Evolutionary conservation across 2,888 invertebrate genomes (phyloP).

Genomic region (Buathra laborator): DNA sequence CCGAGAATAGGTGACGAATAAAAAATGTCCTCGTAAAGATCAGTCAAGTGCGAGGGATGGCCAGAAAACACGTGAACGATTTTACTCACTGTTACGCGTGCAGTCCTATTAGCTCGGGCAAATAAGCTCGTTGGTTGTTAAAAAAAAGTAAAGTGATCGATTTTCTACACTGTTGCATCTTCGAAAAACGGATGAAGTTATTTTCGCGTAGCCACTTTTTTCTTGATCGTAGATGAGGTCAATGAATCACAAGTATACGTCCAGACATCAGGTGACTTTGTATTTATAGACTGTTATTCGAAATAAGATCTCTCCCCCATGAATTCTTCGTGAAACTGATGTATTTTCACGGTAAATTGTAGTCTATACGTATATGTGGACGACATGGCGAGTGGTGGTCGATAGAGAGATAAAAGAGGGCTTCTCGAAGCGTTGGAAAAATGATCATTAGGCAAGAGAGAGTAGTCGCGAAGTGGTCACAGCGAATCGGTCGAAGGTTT

Average conservation of each 20-base stretch:
- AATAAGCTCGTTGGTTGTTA: not conserved
- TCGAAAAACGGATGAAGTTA: not conserved
- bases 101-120: not conserved
- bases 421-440: slow-evolving; percentile 69
- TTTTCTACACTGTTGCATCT: not conserved
- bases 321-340: not conserved
- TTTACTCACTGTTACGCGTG: slow-evolving; percentile 30
- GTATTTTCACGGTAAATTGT: not conserved
- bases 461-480: slow-evolving; percentile 55
- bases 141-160: not conserved
- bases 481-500: slow-evolving; percentile 55
- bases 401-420: slow-evolving; percentile 32
- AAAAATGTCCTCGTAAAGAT: slow-evolving; percentile 73
- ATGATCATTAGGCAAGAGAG: slow-evolving; percentile 67
- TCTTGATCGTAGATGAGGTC: not conserved
- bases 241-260: not conserved
- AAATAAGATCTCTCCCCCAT: not conserved
- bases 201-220: not conserved
- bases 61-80: slow-evolving; percentile 61
- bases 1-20: slow-evolving; percentile 43
- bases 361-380: not conserved
- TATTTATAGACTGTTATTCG: not conserved
- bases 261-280: not conserved
- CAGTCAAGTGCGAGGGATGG: slow-evolving; percentile 69
- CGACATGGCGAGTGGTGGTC: not conserved